Evolutionary conservation across 1,140 invertebrate species (phyloP).

Genomic region (Sitodiplosis mosellana): DNA sequence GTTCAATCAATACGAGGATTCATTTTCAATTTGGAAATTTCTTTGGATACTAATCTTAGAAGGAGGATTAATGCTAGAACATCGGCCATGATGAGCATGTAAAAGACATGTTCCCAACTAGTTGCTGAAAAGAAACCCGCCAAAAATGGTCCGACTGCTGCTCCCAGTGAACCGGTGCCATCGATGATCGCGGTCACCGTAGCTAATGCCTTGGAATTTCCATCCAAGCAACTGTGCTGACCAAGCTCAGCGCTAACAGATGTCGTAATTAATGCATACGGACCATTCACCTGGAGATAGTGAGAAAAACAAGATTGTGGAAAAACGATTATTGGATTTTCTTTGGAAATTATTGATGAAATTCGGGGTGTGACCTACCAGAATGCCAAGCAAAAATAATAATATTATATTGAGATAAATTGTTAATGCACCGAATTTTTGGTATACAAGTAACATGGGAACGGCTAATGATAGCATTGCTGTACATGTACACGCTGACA

Average conservation of each 20-base stretch:
- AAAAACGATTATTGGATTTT: too few relatives aligned
- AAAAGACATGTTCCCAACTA: conserved; percentile 78
- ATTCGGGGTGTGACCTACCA: too few relatives aligned
- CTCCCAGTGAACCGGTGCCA: conserved; percentile 81
- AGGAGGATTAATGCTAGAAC: conserved; percentile 57
- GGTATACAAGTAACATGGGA: conserved; percentile 69
- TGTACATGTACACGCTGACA: conserved; percentile 69
- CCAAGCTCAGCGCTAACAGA: conserved; percentile 82
- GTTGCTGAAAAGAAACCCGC: conserved; percentile 58
- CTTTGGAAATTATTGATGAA: too few relatives aligned
- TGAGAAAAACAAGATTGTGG: too few relatives aligned
- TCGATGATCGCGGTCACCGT: conserved; percentile 95
- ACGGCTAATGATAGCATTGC: conserved; percentile 63
- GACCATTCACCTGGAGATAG: conserved; percentile 95
- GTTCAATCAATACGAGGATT: conserved; percentile 11
- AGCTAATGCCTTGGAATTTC: conserved; percentile 76
- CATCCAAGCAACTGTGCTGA: conserved; percentile 61
- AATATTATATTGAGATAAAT: conserved; percentile 45
- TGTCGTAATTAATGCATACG: conserved; percentile 90
- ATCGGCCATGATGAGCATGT: conserved; percentile 76
- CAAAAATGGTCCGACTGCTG: conserved; percentile 71
- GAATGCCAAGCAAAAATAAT: conserved; percentile 54
- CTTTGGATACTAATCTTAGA: conserved; percentile 23
- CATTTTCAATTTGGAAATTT: conserved; percentile 11
- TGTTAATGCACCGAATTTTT: conserved; percentile 43